phyloP scores from a whole-genome alignment of 1,140 invertebrate genomes.

The Batillaria attramentaria region DNA sequence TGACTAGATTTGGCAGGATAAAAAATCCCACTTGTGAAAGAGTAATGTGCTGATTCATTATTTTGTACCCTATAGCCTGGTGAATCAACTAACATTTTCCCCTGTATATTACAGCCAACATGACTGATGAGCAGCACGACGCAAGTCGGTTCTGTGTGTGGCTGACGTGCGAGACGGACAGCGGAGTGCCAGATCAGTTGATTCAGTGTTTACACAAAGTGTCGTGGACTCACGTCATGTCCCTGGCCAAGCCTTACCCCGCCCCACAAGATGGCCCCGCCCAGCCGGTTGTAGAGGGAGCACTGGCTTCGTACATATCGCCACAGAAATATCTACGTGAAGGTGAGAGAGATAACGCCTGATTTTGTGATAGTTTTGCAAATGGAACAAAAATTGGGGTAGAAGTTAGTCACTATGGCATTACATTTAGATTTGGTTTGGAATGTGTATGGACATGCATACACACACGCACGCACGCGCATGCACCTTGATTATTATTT shows the following conservation, averaged over 20 bases:
- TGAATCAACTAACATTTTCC: no score
- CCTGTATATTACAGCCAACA: constrained; percentile 20
- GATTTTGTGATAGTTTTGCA: no score
- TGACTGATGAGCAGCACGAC: constrained; percentile 54
- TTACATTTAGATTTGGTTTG: no score
- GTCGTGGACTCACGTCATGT: constrained; percentile 60
- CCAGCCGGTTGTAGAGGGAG: background rate
- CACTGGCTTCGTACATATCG: background rate
- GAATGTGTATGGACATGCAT: background rate
- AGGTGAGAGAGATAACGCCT: constrained; percentile 16
- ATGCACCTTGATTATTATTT: no score
- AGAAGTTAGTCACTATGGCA: no score
- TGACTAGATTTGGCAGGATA: no score
- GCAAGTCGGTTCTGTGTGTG: constrained; percentile 63
- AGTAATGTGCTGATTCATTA: no score
- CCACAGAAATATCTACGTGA: constrained; percentile 29
- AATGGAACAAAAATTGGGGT: no score
- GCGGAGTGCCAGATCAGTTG: constrained; percentile 53
- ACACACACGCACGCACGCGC: constrained; percentile 1
- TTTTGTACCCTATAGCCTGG: no score
- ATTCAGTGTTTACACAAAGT: constrained; percentile 59
- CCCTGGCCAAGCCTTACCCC: constrained; percentile 18
- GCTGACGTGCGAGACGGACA: constrained; percentile 62
- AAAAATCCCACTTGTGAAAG: no score
- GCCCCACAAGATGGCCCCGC: background rate